Base-by-base conservation (phyloP, 2,888 invertebrate genomes). In the Drosophila parthenogenetica region DNA sequence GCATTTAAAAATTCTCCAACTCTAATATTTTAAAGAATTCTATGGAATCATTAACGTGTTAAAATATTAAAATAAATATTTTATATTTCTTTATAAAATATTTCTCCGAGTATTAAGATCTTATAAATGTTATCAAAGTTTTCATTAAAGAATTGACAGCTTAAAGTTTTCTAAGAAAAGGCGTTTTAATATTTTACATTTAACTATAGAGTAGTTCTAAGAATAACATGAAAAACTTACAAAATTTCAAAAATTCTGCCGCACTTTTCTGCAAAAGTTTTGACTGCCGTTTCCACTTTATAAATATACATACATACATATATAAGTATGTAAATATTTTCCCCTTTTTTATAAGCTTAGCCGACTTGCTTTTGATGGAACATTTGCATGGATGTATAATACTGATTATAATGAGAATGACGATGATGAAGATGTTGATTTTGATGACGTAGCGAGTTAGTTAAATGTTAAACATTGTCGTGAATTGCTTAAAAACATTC, bases 321-420 rank as follows among this genome's bases (percentile, higher is more conserved):
- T 29, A 29, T 29, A 29, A 8, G 5, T 29, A 5, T 5, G 3
- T 29, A 3, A 19, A 17, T 60, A 17, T 19, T 29, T 5, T 29
- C 25, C 48, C 11, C 10, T 16, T 22, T 22, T 22, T 22, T 22
- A 5, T 22, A 0, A 22, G 22, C 22, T 22, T 7, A 16, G 16
- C 17, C 11, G 37, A 0, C 42, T 57, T 59, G 48, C 46, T 55
- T 50, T 32, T 54, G 40, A 62, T 54, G 58, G 43, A 40, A 67
- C 60, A 58, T 73, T 72, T 69, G 49, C 73, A 74, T 66, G 50
- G n/a, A 29, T 8, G 42, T 29, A 42, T 46, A 49, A 61, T 63
- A 45, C 54, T 61, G 37, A 53, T 8, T 29, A 40, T 8, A 37
- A 32, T 29, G 39, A 37, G 11, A 32, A 54, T 13, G 22, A 5